Percentiles rank a stretch among this genome's conserved stretches.
Evolutionary conservation across 2,797 vertebrate genomes (phyloP).

Genomic region (Gallinago stenura): DNA sequence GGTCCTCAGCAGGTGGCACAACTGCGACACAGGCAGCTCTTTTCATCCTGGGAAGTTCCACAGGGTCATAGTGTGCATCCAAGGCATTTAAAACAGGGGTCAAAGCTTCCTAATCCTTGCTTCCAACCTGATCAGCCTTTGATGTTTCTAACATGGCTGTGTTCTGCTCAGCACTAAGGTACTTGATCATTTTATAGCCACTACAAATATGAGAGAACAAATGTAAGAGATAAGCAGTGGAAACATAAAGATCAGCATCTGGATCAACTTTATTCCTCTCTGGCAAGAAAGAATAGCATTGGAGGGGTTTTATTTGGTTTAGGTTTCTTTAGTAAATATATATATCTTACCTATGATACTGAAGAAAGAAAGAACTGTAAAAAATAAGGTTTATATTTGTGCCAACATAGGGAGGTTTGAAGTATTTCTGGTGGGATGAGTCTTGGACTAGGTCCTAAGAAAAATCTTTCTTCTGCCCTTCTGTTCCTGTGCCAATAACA

Average conservation of each 20-base stretch:
- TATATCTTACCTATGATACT: background rate
- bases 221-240: background rate
- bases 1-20: background rate
- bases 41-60: background rate
- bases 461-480: background rate
- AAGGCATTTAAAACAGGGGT: background rate
- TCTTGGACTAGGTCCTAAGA: background rate
- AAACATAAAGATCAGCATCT: background rate
- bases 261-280: background rate
- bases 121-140: background rate
- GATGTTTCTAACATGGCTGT: background rate
- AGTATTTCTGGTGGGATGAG: background rate
- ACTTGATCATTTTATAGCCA: background rate
- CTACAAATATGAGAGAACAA: background rate
- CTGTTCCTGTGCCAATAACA: background rate
- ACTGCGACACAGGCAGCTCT: rapidly evolving
- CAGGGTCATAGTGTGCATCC: background rate
- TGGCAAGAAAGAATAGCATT: background rate
- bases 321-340: background rate
- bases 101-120: background rate
- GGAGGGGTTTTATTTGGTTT: background rate
- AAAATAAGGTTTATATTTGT: background rate
- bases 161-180: background rate
- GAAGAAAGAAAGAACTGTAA: background rate
- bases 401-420: background rate